Evolutionary conservation across 1,140 invertebrate genomes (phyloP).

Genomic region (Chlorops oryzae): DNA sequence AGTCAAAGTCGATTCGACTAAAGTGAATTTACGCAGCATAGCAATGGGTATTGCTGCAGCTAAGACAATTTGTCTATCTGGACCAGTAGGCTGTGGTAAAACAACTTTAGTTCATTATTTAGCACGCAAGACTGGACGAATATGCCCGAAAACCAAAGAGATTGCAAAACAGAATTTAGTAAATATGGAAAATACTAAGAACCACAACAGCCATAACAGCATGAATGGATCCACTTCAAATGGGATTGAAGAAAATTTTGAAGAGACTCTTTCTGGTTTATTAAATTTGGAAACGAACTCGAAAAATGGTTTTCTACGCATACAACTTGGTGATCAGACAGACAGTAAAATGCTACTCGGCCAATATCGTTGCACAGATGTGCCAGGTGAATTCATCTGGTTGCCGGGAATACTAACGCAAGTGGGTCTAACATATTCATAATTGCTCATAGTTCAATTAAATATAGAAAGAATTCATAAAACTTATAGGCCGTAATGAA

Average conservation of each 20-base stretch:
- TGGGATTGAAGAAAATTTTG: constrained; percentile 15
- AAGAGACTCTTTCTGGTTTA: no score
- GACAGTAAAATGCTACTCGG: constrained; percentile 93
- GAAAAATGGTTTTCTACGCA: constrained; percentile 49
- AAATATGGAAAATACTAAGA: constrained; percentile 21
- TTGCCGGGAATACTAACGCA: constrained; percentile 83
- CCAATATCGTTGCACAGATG: constrained; percentile 90
- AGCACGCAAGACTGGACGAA: constrained; percentile 69
- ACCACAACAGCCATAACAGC: constrained; percentile 13
- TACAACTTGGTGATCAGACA: constrained; percentile 96
- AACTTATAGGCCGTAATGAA: constrained; percentile 67
- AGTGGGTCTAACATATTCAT: no score
- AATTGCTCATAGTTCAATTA: no score
- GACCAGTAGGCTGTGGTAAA: constrained; percentile 92
- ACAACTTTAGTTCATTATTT: constrained; percentile 85
- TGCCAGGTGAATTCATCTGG: constrained; percentile 97
- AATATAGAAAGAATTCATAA: no score
- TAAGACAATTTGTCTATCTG: constrained; percentile 78
- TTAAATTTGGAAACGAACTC: no score
- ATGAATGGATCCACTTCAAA: constrained; percentile 22
- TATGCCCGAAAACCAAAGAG: constrained; percentile 36
- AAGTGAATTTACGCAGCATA: constrained; percentile 65
- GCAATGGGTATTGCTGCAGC: constrained; percentile 67
- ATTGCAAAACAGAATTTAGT: constrained; percentile 19
- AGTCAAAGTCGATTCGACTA: constrained; percentile 59